Conservation (phyloP, 2,888 invertebrate genomes). For the Notocelia uddmanniana region DNA sequence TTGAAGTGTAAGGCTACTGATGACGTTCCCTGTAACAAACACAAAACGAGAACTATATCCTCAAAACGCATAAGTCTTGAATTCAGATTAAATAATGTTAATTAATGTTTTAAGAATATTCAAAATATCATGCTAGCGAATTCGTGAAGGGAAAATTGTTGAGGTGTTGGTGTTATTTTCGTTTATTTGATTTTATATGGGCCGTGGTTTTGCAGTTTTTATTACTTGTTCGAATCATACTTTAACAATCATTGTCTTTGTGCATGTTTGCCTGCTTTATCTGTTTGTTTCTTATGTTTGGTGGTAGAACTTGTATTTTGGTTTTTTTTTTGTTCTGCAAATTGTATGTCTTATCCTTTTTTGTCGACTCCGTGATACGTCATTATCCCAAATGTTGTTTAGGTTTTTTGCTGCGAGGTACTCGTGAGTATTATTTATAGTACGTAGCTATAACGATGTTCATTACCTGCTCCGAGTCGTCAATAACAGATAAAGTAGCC, state of each 20-base stretch:
- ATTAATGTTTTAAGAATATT: no score
- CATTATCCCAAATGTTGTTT: conserved; percentile 52
- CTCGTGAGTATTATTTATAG: conserved; percentile 50
- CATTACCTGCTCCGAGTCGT: conserved; percentile 48
- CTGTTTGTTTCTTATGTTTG: conserved; percentile 59
- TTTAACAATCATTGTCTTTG: conserved; percentile 73
- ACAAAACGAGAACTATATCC: no score
- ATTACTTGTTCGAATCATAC: conserved; percentile 58
- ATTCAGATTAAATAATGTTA: no score
- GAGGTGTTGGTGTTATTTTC: conserved; percentile 71
- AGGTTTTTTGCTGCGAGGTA: conserved; percentile 48
- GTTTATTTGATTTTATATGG: conserved; percentile 58
- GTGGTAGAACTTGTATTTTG: conserved; percentile 56
- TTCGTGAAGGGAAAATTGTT: conserved; percentile 58
- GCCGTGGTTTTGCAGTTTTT: conserved; percentile 62
- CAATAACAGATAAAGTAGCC: conserved; percentile 55
- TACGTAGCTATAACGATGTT: conserved; percentile 48
- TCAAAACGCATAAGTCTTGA: no score
- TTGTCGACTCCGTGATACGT: conserved; percentile 39
- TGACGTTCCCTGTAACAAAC: neutral
- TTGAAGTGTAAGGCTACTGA: neutral
- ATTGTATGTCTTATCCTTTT: conserved; percentile 46
- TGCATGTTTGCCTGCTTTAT: conserved; percentile 82
- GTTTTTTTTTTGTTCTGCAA: conserved; percentile 47
- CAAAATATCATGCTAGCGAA: conserved; percentile 57